These are phyloP conservation scores for Symphodus melops DNA, from an alignment of 2,113 vertebrate species.

Conservation along the genomic window DNA sequence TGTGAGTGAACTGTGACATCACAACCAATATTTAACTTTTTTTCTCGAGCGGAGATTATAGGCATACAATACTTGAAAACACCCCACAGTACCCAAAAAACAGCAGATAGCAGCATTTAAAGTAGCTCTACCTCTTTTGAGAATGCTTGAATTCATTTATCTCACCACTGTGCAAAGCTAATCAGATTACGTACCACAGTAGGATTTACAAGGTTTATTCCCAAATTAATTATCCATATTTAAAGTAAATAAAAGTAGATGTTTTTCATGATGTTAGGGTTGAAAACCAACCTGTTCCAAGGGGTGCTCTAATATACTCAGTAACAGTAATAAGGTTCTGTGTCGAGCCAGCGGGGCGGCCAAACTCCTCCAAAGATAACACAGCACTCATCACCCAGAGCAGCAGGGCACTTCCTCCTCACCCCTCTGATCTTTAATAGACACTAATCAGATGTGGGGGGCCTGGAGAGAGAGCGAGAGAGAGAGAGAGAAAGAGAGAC, in stretches of 20 bases:
- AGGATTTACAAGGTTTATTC: background rate
- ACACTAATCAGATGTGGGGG: conserved; percentile 84
- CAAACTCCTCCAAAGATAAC: conserved; percentile 93
- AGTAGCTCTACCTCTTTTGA: too few species aligned
- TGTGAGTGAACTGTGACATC: background rate
- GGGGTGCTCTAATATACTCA: conserved; percentile 86
- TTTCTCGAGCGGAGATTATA: too few species aligned
- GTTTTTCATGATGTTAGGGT: conserved; percentile 80
- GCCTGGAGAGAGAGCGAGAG: conserved; percentile 38
- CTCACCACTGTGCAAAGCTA: background rate
- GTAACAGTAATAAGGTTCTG: conserved; percentile 86
- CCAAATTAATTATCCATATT: conserved; percentile 1
- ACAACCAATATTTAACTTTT: background rate
- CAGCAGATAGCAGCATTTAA: background rate
- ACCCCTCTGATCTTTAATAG: conserved; percentile 90
- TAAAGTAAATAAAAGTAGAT: conserved; percentile 55
- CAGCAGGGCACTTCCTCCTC: conserved; percentile 90
- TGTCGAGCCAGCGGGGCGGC: conserved; percentile 85
- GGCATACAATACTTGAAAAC: background rate
- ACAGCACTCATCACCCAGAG: conserved; percentile 85
- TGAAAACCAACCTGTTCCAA: conserved; percentile 84
- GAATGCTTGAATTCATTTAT: background rate
- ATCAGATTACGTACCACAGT: background rate
- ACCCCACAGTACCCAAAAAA: background rate
- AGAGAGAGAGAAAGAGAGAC: background rate